These are phyloP conservation scores for Pediacus dermestoides DNA, from an alignment of 2,888 invertebrate species.

Conservation along the genomic window DNA sequence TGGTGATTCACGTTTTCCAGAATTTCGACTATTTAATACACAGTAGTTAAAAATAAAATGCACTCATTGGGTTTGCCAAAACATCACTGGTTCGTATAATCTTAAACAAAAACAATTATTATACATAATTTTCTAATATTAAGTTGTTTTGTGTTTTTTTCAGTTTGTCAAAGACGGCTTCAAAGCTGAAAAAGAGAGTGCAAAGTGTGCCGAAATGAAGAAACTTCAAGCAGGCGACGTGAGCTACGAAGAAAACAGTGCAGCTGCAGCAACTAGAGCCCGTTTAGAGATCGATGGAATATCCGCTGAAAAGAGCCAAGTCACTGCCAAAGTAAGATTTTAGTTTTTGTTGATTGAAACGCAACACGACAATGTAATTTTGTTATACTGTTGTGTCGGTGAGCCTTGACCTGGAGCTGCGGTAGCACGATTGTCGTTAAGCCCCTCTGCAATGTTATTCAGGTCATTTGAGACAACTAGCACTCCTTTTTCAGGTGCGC, in stretches of 20 bases:
- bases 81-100: too few species aligned
- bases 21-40: constrained; percentile 13
- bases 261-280: constrained; percentile 74
- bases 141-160: too few species aligned
- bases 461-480: constrained; percentile 32
- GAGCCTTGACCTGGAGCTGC: constrained; percentile 29
- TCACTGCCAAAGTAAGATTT: constrained; percentile 70
- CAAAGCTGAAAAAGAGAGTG: constrained; percentile 74
- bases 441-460: constrained; percentile 29
- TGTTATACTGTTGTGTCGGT: constrained; percentile 12
- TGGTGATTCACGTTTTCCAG: constrained; percentile 11
- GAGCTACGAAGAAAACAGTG: constrained; percentile 75
- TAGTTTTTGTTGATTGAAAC: too few species aligned
- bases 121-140: too few species aligned
- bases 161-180: constrained; percentile 75
- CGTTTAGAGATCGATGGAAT: constrained; percentile 80
- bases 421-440: constrained; percentile 10
- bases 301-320: constrained; percentile 80
- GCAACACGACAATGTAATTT: too few species aligned
- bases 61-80: too few species aligned
- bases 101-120: too few species aligned
- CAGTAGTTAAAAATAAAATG: too few species aligned
- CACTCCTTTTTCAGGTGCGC: constrained; percentile 38
- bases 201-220: constrained; percentile 68
- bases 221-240: constrained; percentile 77